phyloP scores from a whole-genome alignment of 2,113 vertebrate species.

The Eonycteris spelaea region DNA sequence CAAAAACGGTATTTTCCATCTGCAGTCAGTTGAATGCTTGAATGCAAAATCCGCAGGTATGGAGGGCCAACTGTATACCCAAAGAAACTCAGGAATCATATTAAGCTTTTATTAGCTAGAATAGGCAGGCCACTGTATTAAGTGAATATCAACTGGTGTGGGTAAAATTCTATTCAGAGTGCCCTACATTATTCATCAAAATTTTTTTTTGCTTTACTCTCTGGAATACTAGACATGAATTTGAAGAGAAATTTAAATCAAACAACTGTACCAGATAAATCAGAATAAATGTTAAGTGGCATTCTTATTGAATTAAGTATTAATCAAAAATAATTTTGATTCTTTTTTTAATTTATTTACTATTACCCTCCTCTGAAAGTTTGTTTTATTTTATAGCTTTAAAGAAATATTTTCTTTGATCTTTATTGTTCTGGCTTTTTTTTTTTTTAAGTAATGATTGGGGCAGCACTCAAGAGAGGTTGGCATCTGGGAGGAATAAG shows the following conservation, averaged over 20 bases:
- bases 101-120: neutral
- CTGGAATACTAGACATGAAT: neutral
- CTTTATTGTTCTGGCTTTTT: slow-evolving; percentile 28
- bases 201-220: neutral
- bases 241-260: slow-evolving; percentile 18
- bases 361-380: neutral
- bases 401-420: slow-evolving; percentile 11
- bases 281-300: neutral
- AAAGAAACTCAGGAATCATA: neutral
- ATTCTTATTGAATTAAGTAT: slow-evolving; percentile 48
- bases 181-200: neutral
- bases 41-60: too few relatives aligned
- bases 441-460: neutral
- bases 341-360: slow-evolving; percentile 32
- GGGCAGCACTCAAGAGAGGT: neutral
- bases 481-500: slow-evolving; percentile 54
- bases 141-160: neutral
- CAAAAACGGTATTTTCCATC: neutral
- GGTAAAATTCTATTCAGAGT: neutral
- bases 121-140: neutral
- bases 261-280: neutral
- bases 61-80: neutral
- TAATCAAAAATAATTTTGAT: slow-evolving; percentile 42
- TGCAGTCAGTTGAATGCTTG: neutral
- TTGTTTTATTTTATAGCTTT: slow-evolving; percentile 40